A percentile compares a stretch with the other conserved stretches of the same genome.
phyloP scores from a whole-genome alignment of 2,113 vertebrate genomes.

The Mesocricetus auratus region DNA sequence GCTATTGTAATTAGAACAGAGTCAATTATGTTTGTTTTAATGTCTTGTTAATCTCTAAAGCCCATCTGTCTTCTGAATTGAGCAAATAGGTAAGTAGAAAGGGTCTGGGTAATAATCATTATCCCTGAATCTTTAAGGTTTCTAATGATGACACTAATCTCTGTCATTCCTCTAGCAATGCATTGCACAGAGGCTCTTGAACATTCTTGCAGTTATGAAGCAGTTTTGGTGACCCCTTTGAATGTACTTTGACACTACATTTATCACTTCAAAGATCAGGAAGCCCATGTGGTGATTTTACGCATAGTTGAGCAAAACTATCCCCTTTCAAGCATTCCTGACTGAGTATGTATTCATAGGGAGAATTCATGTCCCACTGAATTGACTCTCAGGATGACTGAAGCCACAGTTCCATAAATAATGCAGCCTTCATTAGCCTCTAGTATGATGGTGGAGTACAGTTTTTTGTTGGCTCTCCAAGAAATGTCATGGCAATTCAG shows the following conservation, averaged over 20 bases:
- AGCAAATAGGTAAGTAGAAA: neutral
- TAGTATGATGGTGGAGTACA: neutral
- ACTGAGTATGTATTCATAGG: neutral
- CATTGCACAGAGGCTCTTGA: neutral
- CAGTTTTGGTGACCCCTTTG: neutral
- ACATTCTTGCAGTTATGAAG: neutral
- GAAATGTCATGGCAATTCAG: neutral
- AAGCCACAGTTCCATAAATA: neutral
- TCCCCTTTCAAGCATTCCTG: neutral
- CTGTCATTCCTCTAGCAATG: neutral
- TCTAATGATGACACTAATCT: neutral
- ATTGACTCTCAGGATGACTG: neutral
- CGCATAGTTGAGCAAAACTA: neutral
- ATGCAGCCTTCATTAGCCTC: neutral
- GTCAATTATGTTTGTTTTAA: conserved; percentile 47
- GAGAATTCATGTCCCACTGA: neutral
- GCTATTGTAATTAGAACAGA: conserved; percentile 32
- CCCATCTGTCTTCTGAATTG: neutral
- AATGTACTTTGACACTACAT: neutral
- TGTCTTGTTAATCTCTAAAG: conserved; percentile 28
- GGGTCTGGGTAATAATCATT: neutral
- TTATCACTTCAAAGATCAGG: neutral
- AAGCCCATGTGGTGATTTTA: neutral
- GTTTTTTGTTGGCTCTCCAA: neutral
- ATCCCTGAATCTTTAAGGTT: neutral